Conservation (phyloP, 2,888 invertebrate genomes). For the Cerastis rubricosa region DNA sequence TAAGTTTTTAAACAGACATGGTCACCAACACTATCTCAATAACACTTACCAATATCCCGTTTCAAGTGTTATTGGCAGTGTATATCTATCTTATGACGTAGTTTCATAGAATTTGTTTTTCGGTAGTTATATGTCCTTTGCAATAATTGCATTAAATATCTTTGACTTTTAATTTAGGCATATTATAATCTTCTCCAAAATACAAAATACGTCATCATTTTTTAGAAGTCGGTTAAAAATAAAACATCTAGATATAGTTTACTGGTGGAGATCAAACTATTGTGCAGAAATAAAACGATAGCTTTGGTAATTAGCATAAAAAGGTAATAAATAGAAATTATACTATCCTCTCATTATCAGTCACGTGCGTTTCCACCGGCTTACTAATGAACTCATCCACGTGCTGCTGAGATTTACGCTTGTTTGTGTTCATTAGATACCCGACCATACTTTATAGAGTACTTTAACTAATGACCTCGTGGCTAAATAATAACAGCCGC, state of each 20-base stretch:
- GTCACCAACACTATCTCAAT: too few relatives aligned
- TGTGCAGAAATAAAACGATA: not conserved
- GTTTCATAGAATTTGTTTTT: not conserved
- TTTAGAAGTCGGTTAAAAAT: too few relatives aligned
- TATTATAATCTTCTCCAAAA: too few relatives aligned
- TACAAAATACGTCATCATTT: too few relatives aligned
- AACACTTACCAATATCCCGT: too few relatives aligned
- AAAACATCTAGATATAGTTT: slow-evolving; percentile 23
- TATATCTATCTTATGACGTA: not conserved
- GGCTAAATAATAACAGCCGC: too few relatives aligned
- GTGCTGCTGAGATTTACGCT: slow-evolving; percentile 7
- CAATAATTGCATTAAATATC: not conserved
- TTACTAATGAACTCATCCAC: slow-evolving; percentile 38
- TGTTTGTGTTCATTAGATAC: slow-evolving; percentile 13
- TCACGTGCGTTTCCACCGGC: slow-evolving; percentile 32
- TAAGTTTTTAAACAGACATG: too few relatives aligned
- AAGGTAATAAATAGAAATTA: slow-evolving; percentile 45
- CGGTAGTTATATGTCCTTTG: too few relatives aligned
- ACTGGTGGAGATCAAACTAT: slow-evolving; percentile 1
- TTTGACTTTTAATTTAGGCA: not conserved
- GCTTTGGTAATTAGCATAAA: slow-evolving; percentile 18
- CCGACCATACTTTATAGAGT: not conserved
- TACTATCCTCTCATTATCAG: slow-evolving; percentile 13
- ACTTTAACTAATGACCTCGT: slow-evolving; percentile 14
- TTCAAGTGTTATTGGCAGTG: too few relatives aligned